phyloP scores from a whole-genome alignment of 2,113 vertebrate species.

The Thamnaconus septentrionalis region DNA sequence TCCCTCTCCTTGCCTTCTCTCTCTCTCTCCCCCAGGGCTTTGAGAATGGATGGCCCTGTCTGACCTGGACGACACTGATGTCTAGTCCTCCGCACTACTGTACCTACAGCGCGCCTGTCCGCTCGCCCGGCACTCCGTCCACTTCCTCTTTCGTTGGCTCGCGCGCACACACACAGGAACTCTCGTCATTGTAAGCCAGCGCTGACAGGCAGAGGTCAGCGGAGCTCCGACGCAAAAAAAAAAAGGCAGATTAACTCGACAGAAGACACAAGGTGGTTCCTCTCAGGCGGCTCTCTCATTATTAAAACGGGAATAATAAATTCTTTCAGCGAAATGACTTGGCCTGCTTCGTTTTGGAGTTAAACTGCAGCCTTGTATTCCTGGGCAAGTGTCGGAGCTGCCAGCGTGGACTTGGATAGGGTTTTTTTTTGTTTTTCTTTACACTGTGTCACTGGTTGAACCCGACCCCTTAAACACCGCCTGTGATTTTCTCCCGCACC shows the following conservation, averaged over 20 bases:
- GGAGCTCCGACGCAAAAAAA: slow-evolving; percentile 52
- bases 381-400: no score
- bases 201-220: slow-evolving; percentile 69
- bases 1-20: slow-evolving; percentile 13
- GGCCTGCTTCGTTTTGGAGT: no score
- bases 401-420: no score
- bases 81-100: slow-evolving; percentile 65
- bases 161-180: slow-evolving; percentile 10
- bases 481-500: no score
- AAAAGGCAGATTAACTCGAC: background rate
- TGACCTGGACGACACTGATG: slow-evolving; percentile 71
- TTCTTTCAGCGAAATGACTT: no score
- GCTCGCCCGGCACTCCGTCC: slow-evolving; percentile 27
- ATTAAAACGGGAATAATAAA: no score
- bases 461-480: no score
- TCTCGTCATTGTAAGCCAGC: slow-evolving; percentile 59
- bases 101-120: slow-evolving; percentile 72
- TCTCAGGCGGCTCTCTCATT: no score
- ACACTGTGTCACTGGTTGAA: no score
- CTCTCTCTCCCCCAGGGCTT: slow-evolving; percentile 63
- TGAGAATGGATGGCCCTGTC: slow-evolving; percentile 76
- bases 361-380: no score
- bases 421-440: no score
- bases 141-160: slow-evolving; percentile 17
- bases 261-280: no score